A percentile compares a stretch with the other conserved stretches of the same genome.
Evolutionary conservation across 2,888 invertebrate genomes (phyloP).

Genomic region (Ochlodes sylvanus): DNA sequence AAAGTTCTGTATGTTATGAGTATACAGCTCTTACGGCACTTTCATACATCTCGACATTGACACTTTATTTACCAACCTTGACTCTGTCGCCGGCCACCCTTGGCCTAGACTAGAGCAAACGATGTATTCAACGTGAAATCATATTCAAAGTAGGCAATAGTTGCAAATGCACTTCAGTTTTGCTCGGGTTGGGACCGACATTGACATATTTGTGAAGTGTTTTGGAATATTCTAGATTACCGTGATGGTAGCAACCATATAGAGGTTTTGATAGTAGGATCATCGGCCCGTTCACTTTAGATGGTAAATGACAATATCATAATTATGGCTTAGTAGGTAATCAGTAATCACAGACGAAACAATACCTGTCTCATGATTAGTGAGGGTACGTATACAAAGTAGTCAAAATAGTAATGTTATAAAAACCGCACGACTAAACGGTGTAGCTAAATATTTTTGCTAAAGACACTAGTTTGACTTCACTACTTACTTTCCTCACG

Average conservation of each 20-base stretch:
- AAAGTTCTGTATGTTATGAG: not conserved
- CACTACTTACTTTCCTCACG: not conserved
- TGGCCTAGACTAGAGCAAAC: slow-evolving; percentile 19
- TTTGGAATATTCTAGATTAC: no score
- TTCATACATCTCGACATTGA: slow-evolving; percentile 8
- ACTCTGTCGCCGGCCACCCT: slow-evolving; percentile 20
- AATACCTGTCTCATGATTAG: no score
- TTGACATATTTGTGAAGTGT: not conserved
- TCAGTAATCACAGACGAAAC: no score
- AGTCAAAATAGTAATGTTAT: no score
- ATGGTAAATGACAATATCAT: no score
- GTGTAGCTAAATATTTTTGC: no score
- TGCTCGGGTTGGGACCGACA: not conserved
- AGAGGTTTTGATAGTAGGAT: no score
- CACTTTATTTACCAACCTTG: slow-evolving; percentile 22
- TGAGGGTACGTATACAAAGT: no score
- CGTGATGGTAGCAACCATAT: no score
- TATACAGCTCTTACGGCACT: not conserved
- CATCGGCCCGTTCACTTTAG: no score
- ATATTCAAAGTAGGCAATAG: not conserved
- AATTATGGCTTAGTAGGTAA: no score
- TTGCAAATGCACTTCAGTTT: not conserved
- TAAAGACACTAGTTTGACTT: not conserved
- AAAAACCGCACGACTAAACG: no score
- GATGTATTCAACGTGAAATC: slow-evolving; percentile 6